These are phyloP conservation scores for Gandaritis pyraliata DNA, from an alignment of 2,888 invertebrate species.

Conservation along the genomic window DNA sequence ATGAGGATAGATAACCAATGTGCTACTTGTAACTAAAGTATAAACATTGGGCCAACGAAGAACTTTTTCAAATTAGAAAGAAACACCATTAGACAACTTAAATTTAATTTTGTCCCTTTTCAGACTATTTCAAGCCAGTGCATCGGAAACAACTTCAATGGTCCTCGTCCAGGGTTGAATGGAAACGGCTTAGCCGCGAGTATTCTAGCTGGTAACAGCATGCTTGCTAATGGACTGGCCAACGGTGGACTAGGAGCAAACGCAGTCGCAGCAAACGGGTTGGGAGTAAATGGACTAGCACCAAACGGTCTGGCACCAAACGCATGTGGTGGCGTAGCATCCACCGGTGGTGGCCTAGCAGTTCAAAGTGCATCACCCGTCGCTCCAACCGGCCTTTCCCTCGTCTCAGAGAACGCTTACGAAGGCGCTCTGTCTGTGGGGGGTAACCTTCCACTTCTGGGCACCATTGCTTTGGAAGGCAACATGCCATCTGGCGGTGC, in stretches of 20 bases:
- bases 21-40: no score
- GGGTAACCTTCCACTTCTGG: slow-evolving; percentile 43
- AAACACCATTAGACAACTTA: no score
- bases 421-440: slow-evolving; percentile 38
- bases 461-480: slow-evolving; percentile 40
- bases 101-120: neutral
- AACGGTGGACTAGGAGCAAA: slow-evolving; percentile 20
- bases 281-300: slow-evolving; percentile 11
- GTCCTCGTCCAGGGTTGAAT: slow-evolving; percentile 21
- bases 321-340: slow-evolving; percentile 32
- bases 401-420: slow-evolving; percentile 42
- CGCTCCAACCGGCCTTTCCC: slow-evolving; percentile 39
- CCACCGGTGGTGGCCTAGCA: slow-evolving; percentile 40
- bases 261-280: slow-evolving; percentile 12
- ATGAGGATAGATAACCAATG: no score
- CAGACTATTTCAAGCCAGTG: slow-evolving; percentile 37
- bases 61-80: no score
- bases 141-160: slow-evolving; percentile 10
- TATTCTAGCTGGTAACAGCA: slow-evolving; percentile 31
- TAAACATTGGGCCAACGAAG: no score
- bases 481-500: slow-evolving; percentile 38
- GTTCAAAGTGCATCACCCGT: slow-evolving; percentile 41
- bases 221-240: slow-evolving; percentile 20
- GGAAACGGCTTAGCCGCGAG: slow-evolving; percentile 29
- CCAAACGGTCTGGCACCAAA: slow-evolving; percentile 7